These are phyloP conservation scores for Hyles lineata DNA, from an alignment of 2,888 invertebrate genomes.

Conservation along the genomic window DNA sequence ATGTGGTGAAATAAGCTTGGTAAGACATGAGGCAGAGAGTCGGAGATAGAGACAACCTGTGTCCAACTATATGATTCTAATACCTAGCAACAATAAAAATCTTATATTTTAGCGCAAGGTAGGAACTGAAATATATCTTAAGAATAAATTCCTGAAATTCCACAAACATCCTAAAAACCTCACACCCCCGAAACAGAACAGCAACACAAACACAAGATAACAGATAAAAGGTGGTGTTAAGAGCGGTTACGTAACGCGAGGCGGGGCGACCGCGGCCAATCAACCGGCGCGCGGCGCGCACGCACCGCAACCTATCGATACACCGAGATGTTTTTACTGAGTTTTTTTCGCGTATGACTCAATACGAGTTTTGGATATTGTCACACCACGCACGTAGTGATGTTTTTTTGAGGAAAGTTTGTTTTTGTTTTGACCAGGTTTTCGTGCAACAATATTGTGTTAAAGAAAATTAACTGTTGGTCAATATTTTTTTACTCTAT, in stretches of 20 bases:
- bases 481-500: no score
- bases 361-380: constrained; percentile 22
- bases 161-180: no score
- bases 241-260: constrained; percentile 61
- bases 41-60: no score
- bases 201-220: not conserved
- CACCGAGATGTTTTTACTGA: constrained; percentile 27
- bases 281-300: constrained; percentile 57
- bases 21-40: no score
- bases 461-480: no score
- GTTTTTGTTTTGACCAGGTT: not conserved
- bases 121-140: no score
- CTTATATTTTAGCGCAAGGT: no score
- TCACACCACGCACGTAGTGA: constrained; percentile 10
- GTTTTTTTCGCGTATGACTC: constrained; percentile 24
- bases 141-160: no score
- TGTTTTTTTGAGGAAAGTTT: constrained; percentile 3
- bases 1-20: no score
- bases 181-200: not conserved
- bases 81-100: no score
- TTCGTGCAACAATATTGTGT: no score
- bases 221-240: constrained; percentile 39
- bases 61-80: no score
- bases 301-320: constrained; percentile 57
- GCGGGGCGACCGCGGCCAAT: constrained; percentile 77